Conservation (phyloP, 2,113 vertebrate species). For the Dicerorhinus sumatrensis region DNA sequence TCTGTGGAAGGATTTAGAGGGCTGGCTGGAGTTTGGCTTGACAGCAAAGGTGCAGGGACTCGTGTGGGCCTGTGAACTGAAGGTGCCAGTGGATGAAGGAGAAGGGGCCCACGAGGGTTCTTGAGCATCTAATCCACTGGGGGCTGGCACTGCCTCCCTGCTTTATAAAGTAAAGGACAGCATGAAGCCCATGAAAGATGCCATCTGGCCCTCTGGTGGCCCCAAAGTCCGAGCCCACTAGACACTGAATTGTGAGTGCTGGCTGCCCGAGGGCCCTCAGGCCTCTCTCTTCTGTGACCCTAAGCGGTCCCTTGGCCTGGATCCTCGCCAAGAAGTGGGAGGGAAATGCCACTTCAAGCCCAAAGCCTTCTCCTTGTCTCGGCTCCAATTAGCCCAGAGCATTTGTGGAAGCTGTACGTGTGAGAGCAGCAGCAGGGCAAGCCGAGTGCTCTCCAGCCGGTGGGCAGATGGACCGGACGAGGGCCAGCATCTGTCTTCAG, state of each 20-base stretch:
- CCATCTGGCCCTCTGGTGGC: neutral
- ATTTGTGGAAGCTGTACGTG: neutral
- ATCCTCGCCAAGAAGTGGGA: constrained; percentile 14
- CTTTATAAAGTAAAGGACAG: constrained; percentile 25
- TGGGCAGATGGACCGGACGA: neutral
- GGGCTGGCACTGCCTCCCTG: neutral
- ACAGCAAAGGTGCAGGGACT: constrained; percentile 1
- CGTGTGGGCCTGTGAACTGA: constrained; percentile 39
- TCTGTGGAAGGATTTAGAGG: neutral
- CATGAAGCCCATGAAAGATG: neutral
- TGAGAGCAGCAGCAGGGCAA: neutral
- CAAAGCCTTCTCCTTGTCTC: neutral
- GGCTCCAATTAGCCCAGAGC: neutral
- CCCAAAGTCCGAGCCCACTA: neutral
- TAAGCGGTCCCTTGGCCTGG: neutral
- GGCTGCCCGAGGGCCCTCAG: neutral
- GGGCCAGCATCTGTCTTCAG: neutral
- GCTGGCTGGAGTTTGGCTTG: neutral
- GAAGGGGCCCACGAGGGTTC: constrained; percentile 60
- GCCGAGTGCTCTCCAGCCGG: neutral
- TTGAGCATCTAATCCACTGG: constrained; percentile 43
- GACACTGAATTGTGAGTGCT: neutral
- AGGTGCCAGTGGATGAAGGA: neutral
- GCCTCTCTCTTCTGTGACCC: neutral
- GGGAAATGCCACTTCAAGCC: constrained; percentile 19